Percentiles rank a stretch among this genome's conserved stretches.
These are phyloP conservation scores for Rynchops niger DNA, from an alignment of 2,113 vertebrate genomes.

Conservation along the genomic window DNA sequence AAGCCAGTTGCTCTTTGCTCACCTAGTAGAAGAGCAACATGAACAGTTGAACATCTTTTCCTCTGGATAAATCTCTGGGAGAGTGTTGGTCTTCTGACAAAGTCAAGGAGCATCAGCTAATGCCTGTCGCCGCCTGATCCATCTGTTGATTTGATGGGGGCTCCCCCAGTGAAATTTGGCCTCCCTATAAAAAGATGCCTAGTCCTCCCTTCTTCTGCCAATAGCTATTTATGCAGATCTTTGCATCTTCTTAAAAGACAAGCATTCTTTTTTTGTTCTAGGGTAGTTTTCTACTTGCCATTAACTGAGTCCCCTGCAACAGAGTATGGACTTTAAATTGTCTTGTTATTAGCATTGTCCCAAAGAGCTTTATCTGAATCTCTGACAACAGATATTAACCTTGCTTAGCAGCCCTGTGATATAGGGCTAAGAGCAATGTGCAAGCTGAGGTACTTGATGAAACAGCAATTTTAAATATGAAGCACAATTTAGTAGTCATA, in stretches of 20 bases:
- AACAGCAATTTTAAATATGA: background rate
- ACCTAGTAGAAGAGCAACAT: background rate
- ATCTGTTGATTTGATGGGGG: background rate
- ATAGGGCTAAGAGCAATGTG: background rate
- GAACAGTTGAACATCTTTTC: background rate
- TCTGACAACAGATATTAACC: background rate
- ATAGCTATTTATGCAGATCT: background rate
- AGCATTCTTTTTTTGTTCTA: background rate
- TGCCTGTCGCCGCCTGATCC: rapidly evolving
- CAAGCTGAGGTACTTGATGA: background rate
- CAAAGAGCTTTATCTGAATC: background rate
- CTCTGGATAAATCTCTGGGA: background rate
- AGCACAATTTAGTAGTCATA: background rate
- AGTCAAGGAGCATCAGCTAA: background rate
- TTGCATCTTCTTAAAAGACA: background rate
- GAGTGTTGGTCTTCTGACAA: background rate
- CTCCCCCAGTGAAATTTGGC: background rate
- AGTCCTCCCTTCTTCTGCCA: background rate
- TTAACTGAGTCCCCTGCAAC: background rate
- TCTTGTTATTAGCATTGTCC: background rate
- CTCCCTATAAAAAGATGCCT: background rate
- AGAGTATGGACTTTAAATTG: background rate
- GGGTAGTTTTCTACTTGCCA: background rate
- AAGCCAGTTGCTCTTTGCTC: background rate
- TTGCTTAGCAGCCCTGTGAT: background rate